Evolutionary conservation across 2,888 invertebrate species (phyloP), one percentile per base, ranked within the genome.

Genomic region (Drosophila paramelanica): DNA sequence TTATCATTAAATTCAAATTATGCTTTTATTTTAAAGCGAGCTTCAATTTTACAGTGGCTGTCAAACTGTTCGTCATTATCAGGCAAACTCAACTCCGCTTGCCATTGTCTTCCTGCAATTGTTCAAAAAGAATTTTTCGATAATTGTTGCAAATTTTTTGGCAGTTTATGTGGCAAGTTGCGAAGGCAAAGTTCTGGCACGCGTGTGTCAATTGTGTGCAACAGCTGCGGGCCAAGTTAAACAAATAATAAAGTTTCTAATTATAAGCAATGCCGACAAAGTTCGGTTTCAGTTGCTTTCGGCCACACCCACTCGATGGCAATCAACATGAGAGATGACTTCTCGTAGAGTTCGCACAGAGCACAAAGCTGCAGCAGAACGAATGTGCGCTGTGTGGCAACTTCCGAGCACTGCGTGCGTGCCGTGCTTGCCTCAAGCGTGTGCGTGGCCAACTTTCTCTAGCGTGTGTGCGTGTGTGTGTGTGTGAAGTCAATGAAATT

Each of bases 231-330:
- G 85, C 68, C 78, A 89, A 84, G 64, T 89, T 68, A 67, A 81
- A 58, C 89, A 89, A 89, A 88, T 81, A 89, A 88, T 84, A 89
- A 85, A 85, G 86, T 85, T 89, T 77, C 73, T 88, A 85, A 89
- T 88, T 89, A 89, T 85, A 88, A 88, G 77, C 76, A 75, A 71
- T 72, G 82, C 53, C 46, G 45, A 50, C 55, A 72, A 83, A 83
- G 76, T 81, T 83, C 47, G 67, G 38, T 53, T 62, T 31, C 41
- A 36, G 33, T 17, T 61, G 33, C 41, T 33, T 61, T 66, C 42
- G 47, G 61, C 50, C 23, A 43, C 56, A 45, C 67, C 66, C 59
- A 59, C 65, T 60, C 60, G 76, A 77, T 76, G 61, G 77, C 69
- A 76, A 76, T 76, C 77, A 77, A 60, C 45, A 57, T 68, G 68